Evolutionary conservation across 92 coral and sea anemone species (phyloP), one percentile per base, ranked within the genome.

Genomic region (Siderastrea radians): DNA sequence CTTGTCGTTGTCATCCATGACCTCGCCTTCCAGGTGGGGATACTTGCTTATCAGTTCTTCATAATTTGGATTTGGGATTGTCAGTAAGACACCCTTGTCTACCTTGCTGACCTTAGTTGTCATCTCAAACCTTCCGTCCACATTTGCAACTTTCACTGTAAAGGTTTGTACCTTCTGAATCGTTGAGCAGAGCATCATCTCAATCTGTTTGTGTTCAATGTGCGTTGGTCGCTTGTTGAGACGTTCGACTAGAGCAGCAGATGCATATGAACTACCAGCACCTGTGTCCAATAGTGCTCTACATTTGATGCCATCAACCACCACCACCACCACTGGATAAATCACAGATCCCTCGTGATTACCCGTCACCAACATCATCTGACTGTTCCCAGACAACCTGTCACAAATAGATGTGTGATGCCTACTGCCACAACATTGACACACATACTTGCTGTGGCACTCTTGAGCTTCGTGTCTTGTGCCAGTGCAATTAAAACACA

Each of bases 301-400:
- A 49, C 91, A 88, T 82, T 62, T 78, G 17, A 94, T 71, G 5
- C 96, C 96, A 61, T 91, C 90, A 19, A 91, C 93, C n/a, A 74
- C 83, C 50, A 91, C 92, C 72, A 91, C 88, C 57, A 94, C 96
- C 54, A 80, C 96, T 73, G 92, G 94, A 74, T 91, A 91, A 11
- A 88, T 79, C 5, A 91, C 92, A 13, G 82, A 48, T 43, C 83
- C 83, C 77, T 78, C 75, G 5, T 61, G 66, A 61, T 61, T 19
- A 63, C 82, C 86, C 7, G 90, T 72, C 3, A 78, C 85, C n/a
- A 85, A 44, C 87, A 90, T 15, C 73, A 79, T 85, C 67, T 79
- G 89, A n/a, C 62, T 51, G 66, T 57, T 75, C 17, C 58, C 16
- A 54, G 84, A 69, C 61, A 17, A 7, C 75, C 51, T 77, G 52